Evolutionary conservation across 2,888 invertebrate species (phyloP).

Genomic region (Disparrhopalites patrizii): DNA sequence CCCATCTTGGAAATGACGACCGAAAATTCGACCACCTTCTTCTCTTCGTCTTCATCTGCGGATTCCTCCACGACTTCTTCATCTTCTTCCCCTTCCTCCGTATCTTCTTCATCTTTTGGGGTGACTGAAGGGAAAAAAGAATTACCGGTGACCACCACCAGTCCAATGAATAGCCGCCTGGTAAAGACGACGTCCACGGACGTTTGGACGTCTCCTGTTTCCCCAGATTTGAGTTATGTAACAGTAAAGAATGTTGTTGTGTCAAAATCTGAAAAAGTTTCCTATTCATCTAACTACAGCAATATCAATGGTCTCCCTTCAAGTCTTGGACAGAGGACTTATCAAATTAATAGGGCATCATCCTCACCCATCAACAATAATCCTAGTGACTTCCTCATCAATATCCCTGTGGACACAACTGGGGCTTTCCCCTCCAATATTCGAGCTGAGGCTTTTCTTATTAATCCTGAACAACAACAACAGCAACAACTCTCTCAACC

Average conservation of each 20-base stretch:
- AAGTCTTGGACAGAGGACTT: slow-evolving; percentile 2
- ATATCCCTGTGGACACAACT: slow-evolving; percentile 9
- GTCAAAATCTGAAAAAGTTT: slow-evolving; percentile 29
- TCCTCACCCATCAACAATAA: neutral
- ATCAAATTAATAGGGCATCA: neutral
- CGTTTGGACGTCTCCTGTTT: neutral
- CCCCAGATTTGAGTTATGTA: slow-evolving; percentile 17
- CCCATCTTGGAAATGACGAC: too few relatives aligned
- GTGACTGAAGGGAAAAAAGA: too few relatives aligned
- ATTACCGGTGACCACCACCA: slow-evolving; percentile 32
- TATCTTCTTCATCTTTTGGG: too few relatives aligned
- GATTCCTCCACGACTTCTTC: slow-evolving; percentile 12
- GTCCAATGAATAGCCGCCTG: slow-evolving; percentile 30
- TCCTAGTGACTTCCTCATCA: neutral
- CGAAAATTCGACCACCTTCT: neutral
- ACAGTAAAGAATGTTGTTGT: slow-evolving; percentile 27
- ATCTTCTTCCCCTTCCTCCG: slow-evolving; percentile 32
- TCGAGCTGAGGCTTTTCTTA: neutral
- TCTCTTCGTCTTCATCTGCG: neutral
- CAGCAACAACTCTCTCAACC: neutral
- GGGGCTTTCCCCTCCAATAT: neutral
- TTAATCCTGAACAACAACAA: neutral
- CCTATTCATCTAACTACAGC: slow-evolving; percentile 26
- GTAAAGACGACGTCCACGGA: slow-evolving; percentile 1
- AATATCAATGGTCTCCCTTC: slow-evolving; percentile 23